Evolutionary conservation across 2,113 vertebrate species (phyloP).

Genomic region (Baryphthengus martii): DNA sequence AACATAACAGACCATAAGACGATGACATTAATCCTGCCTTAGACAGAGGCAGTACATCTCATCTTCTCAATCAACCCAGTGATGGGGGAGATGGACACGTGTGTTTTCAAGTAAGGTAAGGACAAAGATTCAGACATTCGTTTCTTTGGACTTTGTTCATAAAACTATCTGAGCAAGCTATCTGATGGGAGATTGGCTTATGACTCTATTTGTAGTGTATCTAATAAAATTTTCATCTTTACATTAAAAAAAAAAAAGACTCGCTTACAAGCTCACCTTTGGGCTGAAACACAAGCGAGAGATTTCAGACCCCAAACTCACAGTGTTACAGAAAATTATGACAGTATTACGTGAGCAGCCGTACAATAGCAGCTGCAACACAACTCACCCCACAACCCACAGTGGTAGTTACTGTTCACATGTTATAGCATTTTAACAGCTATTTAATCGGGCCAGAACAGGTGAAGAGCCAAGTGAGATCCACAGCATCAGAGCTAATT

Average conservation of each 20-base stretch:
- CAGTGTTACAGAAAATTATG: background rate
- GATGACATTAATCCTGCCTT: background rate
- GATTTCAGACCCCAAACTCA: background rate
- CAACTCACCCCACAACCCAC: background rate
- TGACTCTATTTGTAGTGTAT: background rate
- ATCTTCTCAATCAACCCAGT: background rate
- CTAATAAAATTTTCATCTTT: background rate
- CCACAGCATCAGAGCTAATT: slow-evolving; percentile 68
- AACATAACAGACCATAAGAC: background rate
- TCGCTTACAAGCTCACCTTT: background rate
- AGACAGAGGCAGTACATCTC: background rate
- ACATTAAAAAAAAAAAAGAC: background rate
- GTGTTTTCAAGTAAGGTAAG: background rate
- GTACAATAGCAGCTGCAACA: background rate
- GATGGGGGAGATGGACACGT: background rate
- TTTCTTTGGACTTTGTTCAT: background rate
- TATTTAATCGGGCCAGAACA: slow-evolving; percentile 36
- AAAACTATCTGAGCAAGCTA: background rate
- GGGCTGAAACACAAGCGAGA: background rate
- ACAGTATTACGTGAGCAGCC: background rate
- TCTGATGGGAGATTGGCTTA: background rate
- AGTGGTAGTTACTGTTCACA: background rate
- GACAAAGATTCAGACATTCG: background rate
- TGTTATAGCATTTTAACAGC: background rate
- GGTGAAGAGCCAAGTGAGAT: slow-evolving; percentile 69